Base-by-base conservation (phyloP, 2,888 invertebrate species). In the Macrophya annulata region DNA sequence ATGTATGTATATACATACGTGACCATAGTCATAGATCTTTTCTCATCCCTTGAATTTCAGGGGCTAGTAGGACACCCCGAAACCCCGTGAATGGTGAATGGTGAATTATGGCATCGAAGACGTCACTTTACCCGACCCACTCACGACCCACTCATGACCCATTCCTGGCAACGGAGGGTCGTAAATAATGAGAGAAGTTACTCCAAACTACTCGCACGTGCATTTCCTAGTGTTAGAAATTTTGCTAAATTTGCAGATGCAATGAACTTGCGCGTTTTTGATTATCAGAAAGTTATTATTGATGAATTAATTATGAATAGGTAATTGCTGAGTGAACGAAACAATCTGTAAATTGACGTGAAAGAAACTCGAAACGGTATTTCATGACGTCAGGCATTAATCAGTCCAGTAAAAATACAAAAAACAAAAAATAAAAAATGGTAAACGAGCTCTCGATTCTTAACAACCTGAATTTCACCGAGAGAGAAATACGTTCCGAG, bases 81-180 rank as follows among this genome's bases (percentile, higher is more conserved):
- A 37, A 12, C 21, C 21, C 43, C 5, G 72, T 43, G 72, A 55
- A 55, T 55, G 55, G 55, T 55, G n/a, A 55, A 74, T 45, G 74
- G 76, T 76, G 77, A 77, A 77, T 77, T 55, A 77, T 77, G 77
- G 77, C 77, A 51, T 51, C 51, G 77, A 31, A 55, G 77, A 77
- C 77, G 77, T 77, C 77, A 77, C 37, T 74, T 45, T 43, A 74
- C 25, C 43, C 74, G 43, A 45, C 25, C 48, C 55, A 77, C 77
- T 77, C 77, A 77, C 77, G n/a, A 17, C 77, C 77, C 74, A 74
- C 45, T 74, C 74, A 45, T n/a, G 74, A 45, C 43, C 74, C 74
- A 45, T 45, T 74, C 74, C n/a, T 45, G 74, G 45, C 74, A 10
- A 74, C 15, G 45, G 43, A 74, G 74, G 74, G 74, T 74, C 74